Conservation (phyloP, 1,140 invertebrate species). For the Triops longicaudatus region DNA sequence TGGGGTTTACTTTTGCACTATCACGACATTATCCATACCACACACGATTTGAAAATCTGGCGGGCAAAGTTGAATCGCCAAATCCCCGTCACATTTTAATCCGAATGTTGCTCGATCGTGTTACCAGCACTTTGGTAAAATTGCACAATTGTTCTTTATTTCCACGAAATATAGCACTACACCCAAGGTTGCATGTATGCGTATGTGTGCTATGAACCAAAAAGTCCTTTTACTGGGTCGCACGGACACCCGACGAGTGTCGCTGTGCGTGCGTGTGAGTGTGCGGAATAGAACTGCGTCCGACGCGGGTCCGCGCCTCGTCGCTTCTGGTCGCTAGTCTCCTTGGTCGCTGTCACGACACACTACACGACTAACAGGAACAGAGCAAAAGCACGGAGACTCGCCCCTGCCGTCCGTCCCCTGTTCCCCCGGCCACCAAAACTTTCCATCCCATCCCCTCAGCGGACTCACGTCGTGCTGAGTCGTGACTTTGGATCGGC, state of each 20-base stretch:
- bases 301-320: slow-evolving; percentile 12
- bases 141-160: no score
- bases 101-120: no score
- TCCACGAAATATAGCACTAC: no score
- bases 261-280: neutral
- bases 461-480: slow-evolving; percentile 5
- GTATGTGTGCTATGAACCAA: neutral
- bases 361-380: slow-evolving; percentile 13
- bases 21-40: no score
- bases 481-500: slow-evolving; percentile 3
- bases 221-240: neutral
- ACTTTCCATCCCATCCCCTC: slow-evolving; percentile 2
- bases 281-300: slow-evolving; percentile 1
- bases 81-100: no score
- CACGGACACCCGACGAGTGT: neutral
- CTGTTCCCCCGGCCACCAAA: neutral
- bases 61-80: no score
- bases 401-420: slow-evolving; percentile 8
- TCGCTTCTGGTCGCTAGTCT: slow-evolving; percentile 10
- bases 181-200: neutral
- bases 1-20: no score
- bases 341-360: slow-evolving; percentile 13
- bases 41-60: no score
- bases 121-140: no score
- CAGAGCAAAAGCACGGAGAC: slow-evolving; percentile 9